Evolutionary conservation across 2,888 invertebrate genomes (phyloP).

Genomic region (Pelosia muscerda): DNA sequence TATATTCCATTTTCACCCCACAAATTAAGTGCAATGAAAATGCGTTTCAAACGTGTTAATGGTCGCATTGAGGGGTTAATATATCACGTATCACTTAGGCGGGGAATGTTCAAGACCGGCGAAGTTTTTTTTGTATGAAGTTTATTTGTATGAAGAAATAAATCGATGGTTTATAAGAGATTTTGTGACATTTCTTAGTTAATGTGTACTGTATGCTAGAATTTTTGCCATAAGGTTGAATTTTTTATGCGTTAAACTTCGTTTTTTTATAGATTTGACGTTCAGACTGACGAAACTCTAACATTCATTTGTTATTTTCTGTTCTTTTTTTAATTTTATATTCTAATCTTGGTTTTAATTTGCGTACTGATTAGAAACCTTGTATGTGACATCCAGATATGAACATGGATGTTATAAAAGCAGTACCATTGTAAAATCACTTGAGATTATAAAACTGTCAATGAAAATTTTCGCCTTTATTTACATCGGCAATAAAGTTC

Average conservation of each 20-base stretch:
- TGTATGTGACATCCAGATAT: not conserved
- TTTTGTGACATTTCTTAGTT: not conserved
- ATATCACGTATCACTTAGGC: conserved; percentile 7
- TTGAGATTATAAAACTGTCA: too few relatives aligned
- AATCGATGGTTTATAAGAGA: not conserved
- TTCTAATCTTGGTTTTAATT: too few relatives aligned
- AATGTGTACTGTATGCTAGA: not conserved
- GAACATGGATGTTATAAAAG: too few relatives aligned
- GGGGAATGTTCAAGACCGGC: conserved; percentile 5
- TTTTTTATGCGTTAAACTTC: not conserved
- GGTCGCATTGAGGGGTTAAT: conserved; percentile 34
- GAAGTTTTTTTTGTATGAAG: not conserved
- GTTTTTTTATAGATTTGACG: too few relatives aligned
- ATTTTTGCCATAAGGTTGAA: not conserved
- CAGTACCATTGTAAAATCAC: too few relatives aligned
- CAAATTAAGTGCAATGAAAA: conserved; percentile 46
- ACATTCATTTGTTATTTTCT: too few relatives aligned
- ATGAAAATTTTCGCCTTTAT: too few relatives aligned
- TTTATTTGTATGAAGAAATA: not conserved
- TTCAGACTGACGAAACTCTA: not conserved
- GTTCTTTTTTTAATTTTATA: too few relatives aligned
- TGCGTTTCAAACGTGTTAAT: conserved; percentile 37
- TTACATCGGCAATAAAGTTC: too few relatives aligned
- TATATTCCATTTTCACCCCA: conserved; percentile 33
- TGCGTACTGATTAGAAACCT: not conserved